These are phyloP conservation scores for Edolisoma coerulescens DNA, from an alignment of 2,113 vertebrate genomes.

Conservation along the genomic window DNA sequence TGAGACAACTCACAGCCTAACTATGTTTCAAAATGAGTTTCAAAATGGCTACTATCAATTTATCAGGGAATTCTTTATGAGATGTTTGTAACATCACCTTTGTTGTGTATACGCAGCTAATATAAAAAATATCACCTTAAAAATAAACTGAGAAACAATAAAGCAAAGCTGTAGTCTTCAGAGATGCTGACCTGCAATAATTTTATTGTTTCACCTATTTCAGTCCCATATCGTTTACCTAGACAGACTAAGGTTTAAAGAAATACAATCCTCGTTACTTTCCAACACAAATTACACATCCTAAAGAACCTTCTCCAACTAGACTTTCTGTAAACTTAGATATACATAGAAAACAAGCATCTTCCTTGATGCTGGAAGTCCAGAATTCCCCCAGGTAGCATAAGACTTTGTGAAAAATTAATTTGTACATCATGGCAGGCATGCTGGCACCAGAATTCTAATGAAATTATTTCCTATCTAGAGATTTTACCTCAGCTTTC, in stretches of 20 bases:
- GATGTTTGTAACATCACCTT: not conserved
- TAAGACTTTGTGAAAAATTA: conserved; percentile 7
- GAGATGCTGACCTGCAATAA: not conserved
- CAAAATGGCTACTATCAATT: not conserved
- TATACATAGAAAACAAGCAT: not conserved
- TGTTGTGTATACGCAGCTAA: not conserved
- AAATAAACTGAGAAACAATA: not conserved
- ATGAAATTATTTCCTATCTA: conserved; percentile 14
- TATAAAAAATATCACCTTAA: not conserved
- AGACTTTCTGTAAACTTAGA: not conserved
- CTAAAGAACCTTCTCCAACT: not conserved
- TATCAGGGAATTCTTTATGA: not conserved
- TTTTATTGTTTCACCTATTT: not conserved
- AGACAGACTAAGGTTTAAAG: not conserved
- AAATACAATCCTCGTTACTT: not conserved
- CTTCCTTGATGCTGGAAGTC: not conserved
- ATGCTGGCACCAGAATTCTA: conserved; percentile 21
- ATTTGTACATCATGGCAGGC: not conserved
- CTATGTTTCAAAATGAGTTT: not conserved
- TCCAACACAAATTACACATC: not conserved
- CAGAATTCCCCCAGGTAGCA: not conserved
- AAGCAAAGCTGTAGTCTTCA: not conserved
- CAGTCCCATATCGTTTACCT: not conserved
- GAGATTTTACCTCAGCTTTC: conserved; percentile 7
- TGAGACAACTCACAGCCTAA: not conserved